Evolutionary conservation across 2,888 invertebrate genomes (phyloP), one percentile per base, ranked within the genome.

Genomic region (Hoplodrina ambigua): DNA sequence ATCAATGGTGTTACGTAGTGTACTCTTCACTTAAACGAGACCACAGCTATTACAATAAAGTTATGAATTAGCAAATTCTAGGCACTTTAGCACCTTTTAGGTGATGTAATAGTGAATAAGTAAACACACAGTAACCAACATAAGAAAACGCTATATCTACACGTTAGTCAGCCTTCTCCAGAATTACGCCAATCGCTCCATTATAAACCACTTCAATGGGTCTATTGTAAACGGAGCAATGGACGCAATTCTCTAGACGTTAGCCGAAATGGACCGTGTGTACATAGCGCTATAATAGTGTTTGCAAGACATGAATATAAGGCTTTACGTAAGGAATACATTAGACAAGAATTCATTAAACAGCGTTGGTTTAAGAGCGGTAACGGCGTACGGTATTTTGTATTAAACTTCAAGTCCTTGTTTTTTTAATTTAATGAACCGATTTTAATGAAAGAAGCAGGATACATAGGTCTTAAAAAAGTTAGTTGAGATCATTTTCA

Each of bases 151-250:
- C 41, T 13, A 15, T 25, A 15, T 37, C 11, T 46, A 55, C 54
- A 75, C 25, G 49, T 57, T 50, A 15, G 33, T 44, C 15, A 20
- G 49, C 62, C 49, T 41, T 19, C 8, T 8, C 17, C 19, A 62
- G 63, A 54, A 77, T 63, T 54, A 70, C 63, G 53, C 57, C 71
- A 44, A 74, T 63, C 53, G 19, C 17, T 15, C 71, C 49, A 50
- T 76, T 70, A 76, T 62, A 49, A 70, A 57, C 77, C 77, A 63
- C 71, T 71, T 77, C 58, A 77, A 64, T 77, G 25, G 64, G n/a
- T 71, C 58, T 50, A 77, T 75, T 75, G 63, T 77, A 58, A 25
- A 11, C 50, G 52, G 30, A 70, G 56, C 44, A 49, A 46, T 50
- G 50, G 57, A 71, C 53, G 58, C 53, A 33, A 64, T 77, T 71